These are phyloP conservation scores for Mungos mungo DNA, from an alignment of 2,113 vertebrate genomes.

Conservation along the genomic window DNA sequence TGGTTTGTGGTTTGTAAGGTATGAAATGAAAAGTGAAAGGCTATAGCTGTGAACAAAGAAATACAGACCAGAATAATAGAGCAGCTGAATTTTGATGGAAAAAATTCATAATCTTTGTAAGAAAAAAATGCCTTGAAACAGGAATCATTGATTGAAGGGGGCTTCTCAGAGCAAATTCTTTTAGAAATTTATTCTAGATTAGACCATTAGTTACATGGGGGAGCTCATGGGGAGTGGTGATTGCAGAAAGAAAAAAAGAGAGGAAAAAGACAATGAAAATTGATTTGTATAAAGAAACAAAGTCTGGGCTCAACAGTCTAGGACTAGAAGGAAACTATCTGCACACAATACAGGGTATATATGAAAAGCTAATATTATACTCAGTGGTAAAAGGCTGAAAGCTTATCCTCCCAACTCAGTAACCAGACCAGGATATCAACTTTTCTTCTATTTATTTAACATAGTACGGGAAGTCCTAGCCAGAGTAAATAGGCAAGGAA, in stretches of 20 bases:
- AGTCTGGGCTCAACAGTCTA: background rate
- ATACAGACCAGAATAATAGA: background rate
- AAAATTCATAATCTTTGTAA: background rate
- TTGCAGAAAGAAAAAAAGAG: background rate
- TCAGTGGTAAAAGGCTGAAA: background rate
- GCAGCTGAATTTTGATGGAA: background rate
- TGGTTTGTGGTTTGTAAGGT: background rate
- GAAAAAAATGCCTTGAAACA: background rate
- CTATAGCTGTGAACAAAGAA: background rate
- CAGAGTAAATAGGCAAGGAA: background rate
- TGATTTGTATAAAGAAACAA: background rate
- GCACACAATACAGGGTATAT: background rate
- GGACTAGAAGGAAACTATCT: background rate
- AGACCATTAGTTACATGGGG: background rate
- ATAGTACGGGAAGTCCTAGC: background rate
- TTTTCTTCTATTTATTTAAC: background rate
- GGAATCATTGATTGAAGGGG: background rate
- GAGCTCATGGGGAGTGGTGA: background rate
- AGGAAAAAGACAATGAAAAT: background rate
- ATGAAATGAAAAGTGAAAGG: background rate
- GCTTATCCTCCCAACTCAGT: background rate
- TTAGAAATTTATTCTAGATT: background rate
- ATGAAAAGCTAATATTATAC: background rate
- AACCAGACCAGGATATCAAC: background rate
- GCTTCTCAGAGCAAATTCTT: background rate